Evolutionary conservation across 2,888 invertebrate genomes (phyloP).

Genomic region (Clusia tigrina): DNA sequence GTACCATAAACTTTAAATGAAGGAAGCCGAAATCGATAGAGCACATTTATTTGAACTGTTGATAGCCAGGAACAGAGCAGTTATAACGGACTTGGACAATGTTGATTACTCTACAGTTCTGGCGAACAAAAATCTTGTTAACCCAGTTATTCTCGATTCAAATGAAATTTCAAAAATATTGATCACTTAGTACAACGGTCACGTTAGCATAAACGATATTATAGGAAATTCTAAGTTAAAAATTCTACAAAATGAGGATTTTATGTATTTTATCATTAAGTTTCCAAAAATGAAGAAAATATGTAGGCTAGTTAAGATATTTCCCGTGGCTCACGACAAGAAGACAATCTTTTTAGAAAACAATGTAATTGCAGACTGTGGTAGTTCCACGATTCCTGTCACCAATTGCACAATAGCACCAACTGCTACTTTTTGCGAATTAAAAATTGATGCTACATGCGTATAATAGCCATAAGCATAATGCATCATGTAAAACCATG

Average conservation of each 20-base stretch:
- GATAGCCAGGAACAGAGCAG: slow-evolving; percentile 16
- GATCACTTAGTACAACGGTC: neutral
- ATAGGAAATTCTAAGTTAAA: too few relatives aligned
- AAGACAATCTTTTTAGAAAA: too few relatives aligned
- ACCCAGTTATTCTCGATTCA: neutral
- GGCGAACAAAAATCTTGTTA: slow-evolving; percentile 17
- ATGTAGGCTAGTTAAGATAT: neutral
- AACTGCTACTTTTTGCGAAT: neutral
- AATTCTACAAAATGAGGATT: neutral
- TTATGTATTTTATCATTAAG: neutral
- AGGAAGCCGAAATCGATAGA: slow-evolving; percentile 15
- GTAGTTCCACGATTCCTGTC: neutral
- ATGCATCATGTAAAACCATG: neutral
- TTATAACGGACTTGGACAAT: slow-evolving; percentile 13
- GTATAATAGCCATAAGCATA: neutral
- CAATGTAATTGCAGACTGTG: too few relatives aligned
- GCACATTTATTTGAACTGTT: slow-evolving; percentile 13
- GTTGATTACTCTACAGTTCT: slow-evolving; percentile 15
- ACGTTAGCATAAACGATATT: neutral
- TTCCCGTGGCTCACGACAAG: neutral
- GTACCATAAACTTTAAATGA: slow-evolving; percentile 7
- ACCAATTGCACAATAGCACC: neutral
- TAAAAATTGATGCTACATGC: neutral
- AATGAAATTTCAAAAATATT: neutral
- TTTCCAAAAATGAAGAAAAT: neutral